Evolutionary conservation across 2,888 invertebrate species (phyloP).

Genomic region (Ariolimax columbianus): DNA sequence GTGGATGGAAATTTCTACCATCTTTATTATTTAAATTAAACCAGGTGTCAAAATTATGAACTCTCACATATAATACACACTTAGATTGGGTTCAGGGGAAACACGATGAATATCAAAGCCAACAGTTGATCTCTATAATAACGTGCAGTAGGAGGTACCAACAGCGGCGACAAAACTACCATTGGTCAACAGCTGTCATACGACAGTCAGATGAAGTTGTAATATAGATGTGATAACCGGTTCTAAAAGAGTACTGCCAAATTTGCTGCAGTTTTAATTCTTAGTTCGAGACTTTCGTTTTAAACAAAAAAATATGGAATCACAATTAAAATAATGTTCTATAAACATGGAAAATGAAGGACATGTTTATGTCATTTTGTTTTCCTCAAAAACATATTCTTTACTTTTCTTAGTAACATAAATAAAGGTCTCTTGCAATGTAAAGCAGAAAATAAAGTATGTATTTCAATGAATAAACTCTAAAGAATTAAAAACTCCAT

Average conservation of each 20-base stretch:
- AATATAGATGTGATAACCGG: neutral
- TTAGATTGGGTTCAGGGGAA: too few relatives aligned
- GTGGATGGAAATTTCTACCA: too few relatives aligned
- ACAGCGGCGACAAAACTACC: neutral
- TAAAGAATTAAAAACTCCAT: neutral
- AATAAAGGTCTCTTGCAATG: neutral
- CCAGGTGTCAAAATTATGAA: too few relatives aligned
- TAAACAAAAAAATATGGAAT: too few relatives aligned
- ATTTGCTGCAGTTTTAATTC: too few relatives aligned
- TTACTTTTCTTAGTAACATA: neutral
- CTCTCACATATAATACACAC: too few relatives aligned
- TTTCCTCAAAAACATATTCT: neutral
- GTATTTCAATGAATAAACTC: neutral
- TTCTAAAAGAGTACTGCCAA: too few relatives aligned
- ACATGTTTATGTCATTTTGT: too few relatives aligned
- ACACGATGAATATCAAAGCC: neutral
- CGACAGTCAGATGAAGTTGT: neutral
- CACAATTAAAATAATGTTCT: too few relatives aligned
- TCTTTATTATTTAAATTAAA: too few relatives aligned
- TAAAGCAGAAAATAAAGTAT: neutral
- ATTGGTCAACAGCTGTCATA: neutral
- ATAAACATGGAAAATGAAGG: too few relatives aligned
- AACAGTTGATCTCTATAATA: conserved; percentile 7
- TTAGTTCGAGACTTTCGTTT: too few relatives aligned
- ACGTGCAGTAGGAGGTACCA: neutral